Conservation (phyloP, 2,113 vertebrate genomes). For the Pomatostomus ruficeps region DNA sequence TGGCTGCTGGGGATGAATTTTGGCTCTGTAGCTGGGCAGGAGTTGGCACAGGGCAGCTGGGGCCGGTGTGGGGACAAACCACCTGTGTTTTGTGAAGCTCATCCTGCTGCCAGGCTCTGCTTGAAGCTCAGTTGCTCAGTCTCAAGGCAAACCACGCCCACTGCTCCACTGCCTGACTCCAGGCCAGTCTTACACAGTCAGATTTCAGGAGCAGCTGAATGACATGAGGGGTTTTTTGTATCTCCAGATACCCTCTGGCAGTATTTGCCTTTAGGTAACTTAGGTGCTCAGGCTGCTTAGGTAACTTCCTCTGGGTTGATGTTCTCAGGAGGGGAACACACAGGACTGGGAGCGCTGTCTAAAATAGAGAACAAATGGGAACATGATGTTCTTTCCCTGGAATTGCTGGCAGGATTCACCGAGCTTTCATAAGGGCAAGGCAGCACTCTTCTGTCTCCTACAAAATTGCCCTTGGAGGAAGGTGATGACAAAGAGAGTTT, state of each 20-base stretch:
- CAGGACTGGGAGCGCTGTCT: neutral
- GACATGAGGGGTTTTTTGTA: neutral
- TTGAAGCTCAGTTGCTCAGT: neutral
- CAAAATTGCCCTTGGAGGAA: neutral
- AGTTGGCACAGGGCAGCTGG: neutral
- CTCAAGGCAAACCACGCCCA: neutral
- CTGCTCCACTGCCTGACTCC: neutral
- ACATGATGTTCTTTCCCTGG: neutral
- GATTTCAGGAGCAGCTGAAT: neutral
- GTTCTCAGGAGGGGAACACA: neutral
- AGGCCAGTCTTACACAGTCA: too few species aligned
- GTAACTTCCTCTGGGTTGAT: neutral
- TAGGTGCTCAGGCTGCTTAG: neutral
- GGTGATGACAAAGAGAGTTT: neutral
- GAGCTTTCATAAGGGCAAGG: neutral
- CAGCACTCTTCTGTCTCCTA: neutral
- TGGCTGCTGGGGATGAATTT: neutral
- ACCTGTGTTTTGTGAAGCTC: rapidly evolving
- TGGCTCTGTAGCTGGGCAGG: neutral
- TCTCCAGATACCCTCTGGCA: neutral
- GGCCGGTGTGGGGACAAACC: neutral
- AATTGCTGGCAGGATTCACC: neutral
- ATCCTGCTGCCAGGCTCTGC: neutral
- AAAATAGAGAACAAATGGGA: neutral
- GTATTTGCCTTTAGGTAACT: neutral